phyloP scores from a whole-genome alignment of 2,113 vertebrate species.

The Cervus canadensis region DNA sequence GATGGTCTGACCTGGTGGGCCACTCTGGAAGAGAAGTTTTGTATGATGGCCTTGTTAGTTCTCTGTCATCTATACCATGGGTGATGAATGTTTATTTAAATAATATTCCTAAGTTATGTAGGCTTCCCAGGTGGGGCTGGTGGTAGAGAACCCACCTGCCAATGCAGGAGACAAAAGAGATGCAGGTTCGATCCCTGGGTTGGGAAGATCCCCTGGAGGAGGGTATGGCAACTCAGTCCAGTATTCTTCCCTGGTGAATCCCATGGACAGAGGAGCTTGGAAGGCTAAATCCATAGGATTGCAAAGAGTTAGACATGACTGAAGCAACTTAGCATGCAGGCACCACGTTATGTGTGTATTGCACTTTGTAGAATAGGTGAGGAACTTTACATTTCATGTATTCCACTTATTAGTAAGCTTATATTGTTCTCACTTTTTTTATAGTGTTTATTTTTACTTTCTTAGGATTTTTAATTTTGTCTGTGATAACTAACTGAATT shows the following conservation, averaged over 20 bases:
- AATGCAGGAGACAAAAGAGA: not conserved
- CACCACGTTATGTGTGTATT: not conserved
- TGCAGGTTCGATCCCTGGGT: not conserved
- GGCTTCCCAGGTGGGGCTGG: not conserved
- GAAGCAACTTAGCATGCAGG: not conserved
- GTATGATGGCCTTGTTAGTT: not conserved
- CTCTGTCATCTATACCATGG: not conserved
- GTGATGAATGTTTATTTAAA: not conserved
- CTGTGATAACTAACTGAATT: not conserved
- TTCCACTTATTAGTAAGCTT: not conserved
- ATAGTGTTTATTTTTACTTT: not conserved
- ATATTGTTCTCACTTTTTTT: not conserved
- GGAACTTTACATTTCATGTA: not conserved
- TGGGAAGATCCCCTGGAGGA: not conserved
- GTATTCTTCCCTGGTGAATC: not conserved
- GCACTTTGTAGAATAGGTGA: not conserved
- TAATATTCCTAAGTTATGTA: not conserved
- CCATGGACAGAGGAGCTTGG: not conserved
- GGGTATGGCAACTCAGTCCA: not conserved
- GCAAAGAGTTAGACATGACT: not conserved
- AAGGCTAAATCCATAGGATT: not conserved
- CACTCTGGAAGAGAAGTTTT: slow-evolving; percentile 32
- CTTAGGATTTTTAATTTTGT: not conserved
- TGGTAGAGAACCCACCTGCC: not conserved
- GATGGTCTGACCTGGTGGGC: not conserved